A percentile compares a stretch with the other conserved stretches of the same genome.
These are phyloP conservation scores for Cheilosia impressa DNA, from an alignment of 2,888 invertebrate species.

Conservation along the genomic window DNA sequence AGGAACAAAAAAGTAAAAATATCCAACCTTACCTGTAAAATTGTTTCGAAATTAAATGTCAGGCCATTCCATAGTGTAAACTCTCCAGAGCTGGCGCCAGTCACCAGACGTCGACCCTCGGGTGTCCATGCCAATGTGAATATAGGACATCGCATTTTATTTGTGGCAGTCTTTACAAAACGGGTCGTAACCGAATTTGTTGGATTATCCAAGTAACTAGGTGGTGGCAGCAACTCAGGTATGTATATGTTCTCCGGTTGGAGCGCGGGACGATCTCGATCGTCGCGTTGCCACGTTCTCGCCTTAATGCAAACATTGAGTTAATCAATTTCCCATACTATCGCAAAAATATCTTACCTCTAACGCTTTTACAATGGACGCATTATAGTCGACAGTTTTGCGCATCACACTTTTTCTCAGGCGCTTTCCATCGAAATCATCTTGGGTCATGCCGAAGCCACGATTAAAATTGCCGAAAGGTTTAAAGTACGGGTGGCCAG, in stretches of 20 bases:
- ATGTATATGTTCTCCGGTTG: conserved; percentile 98
- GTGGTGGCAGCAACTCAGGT: conserved; percentile 96
- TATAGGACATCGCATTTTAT: conserved; percentile 99
- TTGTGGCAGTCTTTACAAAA: conserved; percentile 99
- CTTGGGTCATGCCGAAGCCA: conserved; percentile 88
- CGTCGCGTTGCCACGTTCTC: conserved; percentile 97
- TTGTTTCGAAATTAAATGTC: conserved; percentile 99
- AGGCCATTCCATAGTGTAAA: conserved; percentile 99
- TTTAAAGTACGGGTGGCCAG: conserved; percentile 82
- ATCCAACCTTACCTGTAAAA: conserved; percentile 91
- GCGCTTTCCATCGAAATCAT: conserved; percentile 98
- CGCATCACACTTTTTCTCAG: conserved; percentile 98
- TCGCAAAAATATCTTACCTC: conserved; percentile 86
- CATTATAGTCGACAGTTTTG: conserved; percentile 99
- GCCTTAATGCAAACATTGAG: conserved; percentile 85
- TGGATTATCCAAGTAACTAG: conserved; percentile 96
- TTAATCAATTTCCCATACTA: not conserved
- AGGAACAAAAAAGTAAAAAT: not conserved
- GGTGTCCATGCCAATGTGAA: conserved; percentile 99
- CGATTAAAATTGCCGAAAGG: conserved; percentile 82
- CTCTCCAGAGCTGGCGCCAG: conserved; percentile 99
- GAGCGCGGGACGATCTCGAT: conserved; percentile 92
- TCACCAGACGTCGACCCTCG: conserved; percentile 98
- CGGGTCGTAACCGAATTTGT: conserved; percentile 97
- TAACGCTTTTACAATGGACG: conserved; percentile 95